Base-by-base conservation (phyloP, 2,113 vertebrate genomes). In the Corynorhinus townsendii region DNA sequence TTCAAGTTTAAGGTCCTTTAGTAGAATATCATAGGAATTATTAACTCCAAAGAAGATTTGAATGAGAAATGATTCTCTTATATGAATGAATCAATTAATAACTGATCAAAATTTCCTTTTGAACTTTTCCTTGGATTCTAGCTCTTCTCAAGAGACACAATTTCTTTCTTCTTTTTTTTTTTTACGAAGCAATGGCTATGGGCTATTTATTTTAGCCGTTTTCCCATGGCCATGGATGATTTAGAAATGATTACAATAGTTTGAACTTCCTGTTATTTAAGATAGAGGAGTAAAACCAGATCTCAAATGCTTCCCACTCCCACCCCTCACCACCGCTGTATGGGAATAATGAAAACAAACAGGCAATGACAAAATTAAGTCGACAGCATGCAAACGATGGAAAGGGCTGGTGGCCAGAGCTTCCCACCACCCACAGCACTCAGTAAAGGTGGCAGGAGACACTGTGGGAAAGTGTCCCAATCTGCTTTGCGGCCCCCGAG, bases 181-280 rank as follows among this genome's bases (percentile, higher is more conserved):
- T 92, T 80, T 83, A 69, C 43, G 73, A 96, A 95, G 38, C 15
- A 15, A 68, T 76, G 64, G 38, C 96, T 89, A 64, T 6, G 40
- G 80, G 69, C 79, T 97, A 94, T 97, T 97, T 97, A 95, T 95
- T 94, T 95, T 92, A 97, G 95, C 82, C 59, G 91, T 72, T 97
- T 97, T 96, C 95, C 95, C 96, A 95, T 97, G 95, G 92, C 93
- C 64, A 76, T 64, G 87, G 71, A 93, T 93, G 93, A 94, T 97
- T 97, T 97, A 22, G 83, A 97, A 97, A 93, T 95, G 90, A 95
- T 96, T 90, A 92, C 47, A 88, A 94, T 90, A 95, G 69, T 96
- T 93, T 89, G 83, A 86, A 93, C 86, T 97, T 97, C 96, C 96
- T 97, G 96, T 97, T 96, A 80, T 86, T 97, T 91, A 80, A 97